Conservation (phyloP, 2,113 vertebrate species). For the Sinosuthora webbiana region DNA sequence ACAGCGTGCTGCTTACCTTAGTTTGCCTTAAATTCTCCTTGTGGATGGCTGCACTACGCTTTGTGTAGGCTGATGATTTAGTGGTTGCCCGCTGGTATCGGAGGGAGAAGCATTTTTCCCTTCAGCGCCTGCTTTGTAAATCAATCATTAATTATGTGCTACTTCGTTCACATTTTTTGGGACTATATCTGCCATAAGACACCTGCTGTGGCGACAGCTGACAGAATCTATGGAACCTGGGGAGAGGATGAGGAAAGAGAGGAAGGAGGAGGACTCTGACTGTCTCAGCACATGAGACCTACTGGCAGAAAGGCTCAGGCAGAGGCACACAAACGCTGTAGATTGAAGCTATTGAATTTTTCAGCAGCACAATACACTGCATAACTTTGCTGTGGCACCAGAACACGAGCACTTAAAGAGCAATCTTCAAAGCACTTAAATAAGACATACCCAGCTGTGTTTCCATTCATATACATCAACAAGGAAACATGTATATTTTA, state of each 20-base stretch:
- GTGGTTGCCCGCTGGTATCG: background rate
- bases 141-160: constrained; percentile 15
- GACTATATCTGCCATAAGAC: background rate
- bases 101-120: background rate
- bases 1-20: background rate
- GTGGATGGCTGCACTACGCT: background rate
- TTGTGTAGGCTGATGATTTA: background rate
- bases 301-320: background rate
- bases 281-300: background rate
- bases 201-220: constrained; percentile 8
- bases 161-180: background rate
- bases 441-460: background rate
- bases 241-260: background rate
- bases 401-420: background rate
- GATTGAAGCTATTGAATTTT: constrained; percentile 9
- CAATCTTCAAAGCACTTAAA: background rate
- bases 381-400: background rate
- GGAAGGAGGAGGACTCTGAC: background rate
- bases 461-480: background rate
- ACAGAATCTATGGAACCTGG: background rate
- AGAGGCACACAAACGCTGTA: background rate
- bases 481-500: background rate
- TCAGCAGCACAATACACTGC: background rate
- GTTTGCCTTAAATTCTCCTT: background rate
- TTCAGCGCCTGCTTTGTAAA: background rate